phyloP scores from a whole-genome alignment of 1,140 invertebrate species.

The Chironomus tepperi region DNA sequence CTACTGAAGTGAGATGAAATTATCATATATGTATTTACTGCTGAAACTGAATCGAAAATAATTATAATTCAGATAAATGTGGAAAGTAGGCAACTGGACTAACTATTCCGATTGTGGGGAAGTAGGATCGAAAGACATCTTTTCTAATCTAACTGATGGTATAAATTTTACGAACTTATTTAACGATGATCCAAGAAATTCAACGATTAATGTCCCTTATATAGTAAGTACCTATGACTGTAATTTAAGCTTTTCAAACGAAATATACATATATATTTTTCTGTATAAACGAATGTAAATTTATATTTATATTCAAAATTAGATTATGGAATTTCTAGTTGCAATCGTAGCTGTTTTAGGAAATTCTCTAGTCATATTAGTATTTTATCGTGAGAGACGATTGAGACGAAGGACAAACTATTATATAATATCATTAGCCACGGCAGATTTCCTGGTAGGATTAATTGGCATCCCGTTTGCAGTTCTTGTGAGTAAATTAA shows the following conservation, averaged over 20 bases:
- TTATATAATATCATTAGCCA: constrained; percentile 80
- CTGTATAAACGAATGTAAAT: too few species aligned
- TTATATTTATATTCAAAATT: too few species aligned
- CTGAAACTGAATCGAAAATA: background rate
- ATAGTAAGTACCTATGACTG: too few species aligned
- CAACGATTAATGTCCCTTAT: constrained; percentile 35
- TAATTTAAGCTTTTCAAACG: too few species aligned
- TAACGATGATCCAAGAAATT: background rate
- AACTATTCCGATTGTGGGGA: background rate
- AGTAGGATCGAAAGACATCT: background rate
- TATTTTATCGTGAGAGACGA: constrained; percentile 66
- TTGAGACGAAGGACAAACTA: constrained; percentile 78
- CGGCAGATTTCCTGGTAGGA: constrained; percentile 74
- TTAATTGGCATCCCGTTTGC: constrained; percentile 77
- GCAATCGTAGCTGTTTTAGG: constrained; percentile 71
- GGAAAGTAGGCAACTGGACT: background rate
- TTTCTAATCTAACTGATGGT: background rate
- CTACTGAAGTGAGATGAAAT: too few species aligned
- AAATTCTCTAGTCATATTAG: constrained; percentile 75
- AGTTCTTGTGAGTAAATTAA: constrained; percentile 52
- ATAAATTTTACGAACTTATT: background rate
- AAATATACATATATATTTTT: too few species aligned
- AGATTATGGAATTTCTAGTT: constrained; percentile 64
- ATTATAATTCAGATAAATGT: background rate
- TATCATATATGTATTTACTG: too few species aligned